Base-by-base conservation (phyloP, 2,113 vertebrate genomes). In the Myodes glareolus region DNA sequence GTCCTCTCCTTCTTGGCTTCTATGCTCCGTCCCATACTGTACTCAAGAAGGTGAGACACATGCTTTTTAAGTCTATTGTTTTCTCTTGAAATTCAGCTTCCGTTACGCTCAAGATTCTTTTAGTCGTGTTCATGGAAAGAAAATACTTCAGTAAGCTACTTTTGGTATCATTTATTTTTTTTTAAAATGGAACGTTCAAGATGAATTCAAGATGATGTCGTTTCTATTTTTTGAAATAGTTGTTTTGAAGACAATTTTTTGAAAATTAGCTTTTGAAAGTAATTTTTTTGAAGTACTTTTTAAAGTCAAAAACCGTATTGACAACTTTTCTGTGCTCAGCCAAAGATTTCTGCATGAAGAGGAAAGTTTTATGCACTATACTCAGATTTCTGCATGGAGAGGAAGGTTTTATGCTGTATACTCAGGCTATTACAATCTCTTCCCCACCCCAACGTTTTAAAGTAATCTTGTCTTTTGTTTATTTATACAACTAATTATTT, bases 101-200 rank as follows among this genome's bases (percentile, higher is more conserved):
- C 29, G 65, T 92, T 90, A 90, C 82, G 3, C 72, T 19, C 27
- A 93, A 93, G 21, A 92, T 82, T 50, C 31, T 92, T 96, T 91
- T 61, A 89, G 47, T 92, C 94, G 61, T 95, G 52, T 95, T 92
- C 58, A 88, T 39, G 10, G 78, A 33, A 91, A 94, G 55, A 95
- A 85, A 80, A 45, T 45, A 73, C n/a, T 58, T 55, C 36, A 91
- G 61, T 45, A 81, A 72, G 16, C 84, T 92, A 65, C 68, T 93
- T 92, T 91, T 72, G 93, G 61, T 42, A 87, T 16, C 17, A 47
- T 94, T 23, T 72, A 29, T 70, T 75, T 36, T 81, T 72, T 84
- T 52, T 36, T 47, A 58, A n/a, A 90, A 91, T 7, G 45, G 81
- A 91, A 31, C 39, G 85, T 58, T 58, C 58, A 58, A 58, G 55